phyloP scores from a whole-genome alignment of 1,140 invertebrate species.

The Diachasma alloeum region DNA sequence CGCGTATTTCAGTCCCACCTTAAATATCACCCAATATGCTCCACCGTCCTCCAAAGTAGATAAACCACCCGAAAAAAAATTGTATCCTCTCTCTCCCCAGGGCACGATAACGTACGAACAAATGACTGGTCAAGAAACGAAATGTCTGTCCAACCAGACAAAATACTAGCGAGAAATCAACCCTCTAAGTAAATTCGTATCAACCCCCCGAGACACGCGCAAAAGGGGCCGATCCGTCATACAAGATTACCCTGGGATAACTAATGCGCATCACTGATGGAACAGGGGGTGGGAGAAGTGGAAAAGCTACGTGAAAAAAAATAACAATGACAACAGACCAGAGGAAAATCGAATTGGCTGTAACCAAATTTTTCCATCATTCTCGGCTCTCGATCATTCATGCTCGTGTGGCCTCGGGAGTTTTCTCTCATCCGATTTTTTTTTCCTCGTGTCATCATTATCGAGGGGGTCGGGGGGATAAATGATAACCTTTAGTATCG shows the following conservation, averaged over 20 bases:
- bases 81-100: slow-evolving; percentile 36
- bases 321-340: slow-evolving; percentile 23
- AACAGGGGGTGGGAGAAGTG: background rate
- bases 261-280: slow-evolving; percentile 36
- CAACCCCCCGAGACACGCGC: slow-evolving; percentile 46
- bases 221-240: slow-evolving; percentile 49
- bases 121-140: slow-evolving; percentile 51
- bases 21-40: background rate
- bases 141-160: slow-evolving; percentile 38
- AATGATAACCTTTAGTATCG: background rate
- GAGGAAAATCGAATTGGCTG: slow-evolving; percentile 24
- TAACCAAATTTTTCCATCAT: slow-evolving; percentile 54
- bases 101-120: slow-evolving; percentile 57
- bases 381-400: slow-evolving; percentile 54
- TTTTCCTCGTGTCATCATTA: slow-evolving; percentile 7
- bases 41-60: background rate
- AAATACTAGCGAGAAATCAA: slow-evolving; percentile 47
- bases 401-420: slow-evolving; percentile 37
- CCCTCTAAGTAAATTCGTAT: slow-evolving; percentile 61
- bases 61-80: background rate
- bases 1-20: background rate
- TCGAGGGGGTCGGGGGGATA: background rate
- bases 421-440: slow-evolving; percentile 11
- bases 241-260: slow-evolving; percentile 54
- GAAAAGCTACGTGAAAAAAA: slow-evolving; percentile 13